Percentiles rank a stretch among this genome's conserved stretches.
These are phyloP conservation scores for Mystacides longicornis DNA, from an alignment of 2,888 invertebrate genomes.

Conservation along the genomic window DNA sequence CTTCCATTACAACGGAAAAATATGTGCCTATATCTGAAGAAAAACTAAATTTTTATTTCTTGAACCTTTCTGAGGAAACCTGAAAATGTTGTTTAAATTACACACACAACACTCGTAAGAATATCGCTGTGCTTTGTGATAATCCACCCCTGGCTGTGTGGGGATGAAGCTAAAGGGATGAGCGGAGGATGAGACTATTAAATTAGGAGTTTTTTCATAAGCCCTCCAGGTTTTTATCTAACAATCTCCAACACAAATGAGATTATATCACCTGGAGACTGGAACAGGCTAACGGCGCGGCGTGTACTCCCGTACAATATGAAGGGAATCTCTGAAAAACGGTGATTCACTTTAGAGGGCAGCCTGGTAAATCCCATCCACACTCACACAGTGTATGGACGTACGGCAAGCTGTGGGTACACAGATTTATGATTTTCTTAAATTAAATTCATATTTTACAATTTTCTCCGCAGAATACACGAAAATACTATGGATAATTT, in stretches of 20 bases:
- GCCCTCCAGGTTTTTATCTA: background rate
- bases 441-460: too few relatives aligned
- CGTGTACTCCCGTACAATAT: too few relatives aligned
- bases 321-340: too few relatives aligned
- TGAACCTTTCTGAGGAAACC: background rate
- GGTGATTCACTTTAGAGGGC: too few relatives aligned
- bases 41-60: background rate
- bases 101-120: background rate
- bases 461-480: too few relatives aligned
- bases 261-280: conserved; percentile 17
- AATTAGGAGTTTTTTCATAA: conserved; percentile 15
- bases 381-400: too few relatives aligned
- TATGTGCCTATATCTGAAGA: background rate
- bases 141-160: background rate
- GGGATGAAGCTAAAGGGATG: background rate
- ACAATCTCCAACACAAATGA: conserved; percentile 10
- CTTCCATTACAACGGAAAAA: too few relatives aligned
- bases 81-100: background rate
- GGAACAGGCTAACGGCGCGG: background rate
- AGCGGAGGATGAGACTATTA: conserved; percentile 4
- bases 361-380: too few relatives aligned
- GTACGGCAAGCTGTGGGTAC: too few relatives aligned
- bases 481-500: too few relatives aligned
- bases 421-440: too few relatives aligned
- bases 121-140: background rate